phyloP scores from a whole-genome alignment of 1,140 invertebrate species.

The Hypothenemus hampei region DNA sequence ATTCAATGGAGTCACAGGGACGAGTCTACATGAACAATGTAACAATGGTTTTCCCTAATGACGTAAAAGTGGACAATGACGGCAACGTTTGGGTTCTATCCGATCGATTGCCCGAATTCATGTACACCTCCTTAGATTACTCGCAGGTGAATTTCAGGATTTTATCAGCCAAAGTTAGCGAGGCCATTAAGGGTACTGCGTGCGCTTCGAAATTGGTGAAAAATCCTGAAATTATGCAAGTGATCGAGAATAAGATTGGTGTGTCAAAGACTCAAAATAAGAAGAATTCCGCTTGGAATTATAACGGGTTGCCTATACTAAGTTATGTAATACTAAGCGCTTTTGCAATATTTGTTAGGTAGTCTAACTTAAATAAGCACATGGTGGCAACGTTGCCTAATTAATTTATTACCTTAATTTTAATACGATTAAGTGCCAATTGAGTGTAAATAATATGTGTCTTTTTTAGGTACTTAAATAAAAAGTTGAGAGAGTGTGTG shows the following conservation, averaged over 20 bases:
- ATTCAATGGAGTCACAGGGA: constrained; percentile 60
- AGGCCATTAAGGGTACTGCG: constrained; percentile 64
- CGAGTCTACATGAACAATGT: constrained; percentile 64
- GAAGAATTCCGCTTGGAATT: too few species aligned
- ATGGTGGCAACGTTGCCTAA: too few species aligned
- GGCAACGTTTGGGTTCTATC: constrained; percentile 70
- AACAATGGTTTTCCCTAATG: constrained; percentile 71
- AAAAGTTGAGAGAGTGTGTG: too few species aligned
- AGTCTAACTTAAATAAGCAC: neutral
- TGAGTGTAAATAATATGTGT: neutral
- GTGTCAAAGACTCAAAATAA: constrained; percentile 6
- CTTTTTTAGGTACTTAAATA: constrained; percentile 1
- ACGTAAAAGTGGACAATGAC: constrained; percentile 68
- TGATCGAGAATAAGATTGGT: constrained; percentile 13
- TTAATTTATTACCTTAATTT: neutral
- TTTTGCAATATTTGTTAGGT: neutral
- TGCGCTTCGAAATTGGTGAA: constrained; percentile 51
- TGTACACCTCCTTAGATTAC: constrained; percentile 59
- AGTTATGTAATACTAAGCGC: neutral
- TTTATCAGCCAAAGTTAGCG: constrained; percentile 57
- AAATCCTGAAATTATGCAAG: constrained; percentile 29
- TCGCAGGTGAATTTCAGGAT: constrained; percentile 70
- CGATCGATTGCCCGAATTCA: constrained; percentile 64
- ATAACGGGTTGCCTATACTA: neutral
- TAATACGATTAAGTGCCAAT: neutral